phyloP scores from a whole-genome alignment of 2,888 invertebrate species.

The Meteorus cinctellus region DNA sequence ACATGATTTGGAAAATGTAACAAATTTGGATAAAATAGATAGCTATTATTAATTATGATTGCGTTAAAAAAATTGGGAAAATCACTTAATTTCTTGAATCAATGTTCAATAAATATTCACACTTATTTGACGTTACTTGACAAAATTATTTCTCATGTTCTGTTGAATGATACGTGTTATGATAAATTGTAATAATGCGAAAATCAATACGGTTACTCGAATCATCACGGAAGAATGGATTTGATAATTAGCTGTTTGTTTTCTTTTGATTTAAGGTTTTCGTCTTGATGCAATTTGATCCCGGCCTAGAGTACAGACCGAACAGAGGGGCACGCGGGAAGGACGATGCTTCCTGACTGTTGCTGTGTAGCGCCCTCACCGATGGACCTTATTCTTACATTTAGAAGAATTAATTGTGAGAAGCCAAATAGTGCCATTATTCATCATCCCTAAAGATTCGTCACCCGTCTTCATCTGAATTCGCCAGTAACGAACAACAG shows the following conservation, averaged over 20 bases:
- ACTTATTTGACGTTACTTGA: too few relatives aligned
- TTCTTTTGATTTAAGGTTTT: constrained; percentile 82
- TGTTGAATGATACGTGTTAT: too few relatives aligned
- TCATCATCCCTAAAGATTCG: constrained; percentile 56
- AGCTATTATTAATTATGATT: too few relatives aligned
- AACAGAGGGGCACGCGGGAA: constrained; percentile 85
- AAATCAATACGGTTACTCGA: background rate
- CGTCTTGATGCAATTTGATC: constrained; percentile 99
- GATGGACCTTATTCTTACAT: constrained; percentile 97
- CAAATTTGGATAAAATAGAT: too few relatives aligned
- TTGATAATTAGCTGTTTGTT: constrained; percentile 34
- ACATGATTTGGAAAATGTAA: too few relatives aligned
- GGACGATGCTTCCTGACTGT: constrained; percentile 98
- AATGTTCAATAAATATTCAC: too few relatives aligned
- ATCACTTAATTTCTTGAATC: too few relatives aligned
- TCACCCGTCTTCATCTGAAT: constrained; percentile 51
- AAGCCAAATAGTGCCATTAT: constrained; percentile 62
- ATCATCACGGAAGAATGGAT: constrained; percentile 2
- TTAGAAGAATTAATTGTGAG: constrained; percentile 74
- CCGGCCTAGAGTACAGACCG: constrained; percentile 96
- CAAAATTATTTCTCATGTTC: too few relatives aligned
- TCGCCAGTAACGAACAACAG: background rate
- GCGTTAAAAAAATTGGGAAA: too few relatives aligned
- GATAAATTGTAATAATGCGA: too few relatives aligned
- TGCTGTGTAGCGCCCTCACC: constrained; percentile 99